Evolutionary conservation across 2,797 vertebrate genomes (phyloP), one percentile per base, ranked within the genome.

Genomic region (Poeciliopsis paucimaculata): DNA sequence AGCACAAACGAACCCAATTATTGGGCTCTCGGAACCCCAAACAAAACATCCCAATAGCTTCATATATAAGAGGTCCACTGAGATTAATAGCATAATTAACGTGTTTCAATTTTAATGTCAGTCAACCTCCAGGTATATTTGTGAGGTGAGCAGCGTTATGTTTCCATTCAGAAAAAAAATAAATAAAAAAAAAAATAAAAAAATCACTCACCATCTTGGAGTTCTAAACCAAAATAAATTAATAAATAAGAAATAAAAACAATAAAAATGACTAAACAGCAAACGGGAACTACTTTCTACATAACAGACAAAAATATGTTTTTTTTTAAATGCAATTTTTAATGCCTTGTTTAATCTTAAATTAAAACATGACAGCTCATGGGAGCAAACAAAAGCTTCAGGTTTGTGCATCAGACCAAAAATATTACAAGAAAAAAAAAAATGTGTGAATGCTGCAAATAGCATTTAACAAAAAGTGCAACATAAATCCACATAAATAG

Each of bases 1-100:
- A 89, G 78, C 82, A 87, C 66, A 88, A 82, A 84, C 80, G 49
- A 72, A 82, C 72, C 79, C 79, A 81, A 84, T 85, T 84, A 36
- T 84, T 80, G 66, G 75, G 70, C 78, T 92, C 85, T 89, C 81
- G 77, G 6, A 46, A 46, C 8, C 43, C 53, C 77, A 83, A 71
- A 73, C 51, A 77, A 92, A 95, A 95, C 92, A 95, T 91, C 95
- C 95, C 96, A 96, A 96, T 96, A 96, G 94, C 96, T 92, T 94
- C 84, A 94, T 95, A 96, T 94, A 93, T 91, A 92, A 96, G 95
- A 96, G 95, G 95, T 95, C 90, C 90, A 95, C 94, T 94, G 94
- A 94, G 81, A 90, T 91, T 90, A 88, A 88, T 73, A 28, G 31
- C 6, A 60, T 79, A 76, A 49, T 75, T 41, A 20, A 72, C 55